Evolutionary conservation across 2,113 vertebrate genomes (phyloP).

Genomic region (Amphiprion percula): DNA sequence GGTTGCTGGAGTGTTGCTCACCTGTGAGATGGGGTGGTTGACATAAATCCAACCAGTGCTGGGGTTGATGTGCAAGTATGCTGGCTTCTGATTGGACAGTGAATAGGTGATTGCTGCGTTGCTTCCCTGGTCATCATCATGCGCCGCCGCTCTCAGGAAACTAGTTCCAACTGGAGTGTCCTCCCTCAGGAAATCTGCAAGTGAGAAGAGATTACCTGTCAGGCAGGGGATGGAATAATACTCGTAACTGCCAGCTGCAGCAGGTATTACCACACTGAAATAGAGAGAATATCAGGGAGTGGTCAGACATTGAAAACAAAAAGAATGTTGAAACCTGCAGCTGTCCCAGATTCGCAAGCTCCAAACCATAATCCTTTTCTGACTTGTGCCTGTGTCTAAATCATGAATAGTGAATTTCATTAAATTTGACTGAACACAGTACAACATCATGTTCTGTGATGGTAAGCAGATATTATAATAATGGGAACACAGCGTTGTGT

Average conservation of each 20-base stretch:
- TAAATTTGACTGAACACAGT: conserved; percentile 7
- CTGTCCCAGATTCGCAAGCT: neutral
- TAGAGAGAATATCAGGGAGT: no score
- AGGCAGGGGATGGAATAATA: neutral
- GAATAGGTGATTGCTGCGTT: conserved; percentile 90
- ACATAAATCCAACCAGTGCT: conserved; percentile 92
- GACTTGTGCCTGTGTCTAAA: neutral
- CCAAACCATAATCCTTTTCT: neutral
- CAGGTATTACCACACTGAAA: no score
- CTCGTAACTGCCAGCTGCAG: no score
- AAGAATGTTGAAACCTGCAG: neutral
- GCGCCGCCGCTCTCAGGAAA: conserved; percentile 88
- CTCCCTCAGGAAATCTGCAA: conserved; percentile 89
- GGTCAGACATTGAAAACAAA: no score
- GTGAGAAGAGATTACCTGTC: neutral
- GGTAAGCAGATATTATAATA: conserved; percentile 66
- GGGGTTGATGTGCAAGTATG: conserved; percentile 91
- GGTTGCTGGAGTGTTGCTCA: conserved; percentile 33
- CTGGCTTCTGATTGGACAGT: conserved; percentile 83
- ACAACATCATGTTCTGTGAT: conserved; percentile 42
- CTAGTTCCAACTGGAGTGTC: conserved; percentile 90
- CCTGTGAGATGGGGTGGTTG: conserved; percentile 88
- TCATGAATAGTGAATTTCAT: neutral
- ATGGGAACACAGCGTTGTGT: conserved; percentile 27
- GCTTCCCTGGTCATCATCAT: conserved; percentile 91